Percentiles rank a stretch among this genome's conserved stretches.
These are phyloP conservation scores for Agrilus planipennis DNA, from an alignment of 1,140 invertebrate genomes.

Conservation along the genomic window DNA sequence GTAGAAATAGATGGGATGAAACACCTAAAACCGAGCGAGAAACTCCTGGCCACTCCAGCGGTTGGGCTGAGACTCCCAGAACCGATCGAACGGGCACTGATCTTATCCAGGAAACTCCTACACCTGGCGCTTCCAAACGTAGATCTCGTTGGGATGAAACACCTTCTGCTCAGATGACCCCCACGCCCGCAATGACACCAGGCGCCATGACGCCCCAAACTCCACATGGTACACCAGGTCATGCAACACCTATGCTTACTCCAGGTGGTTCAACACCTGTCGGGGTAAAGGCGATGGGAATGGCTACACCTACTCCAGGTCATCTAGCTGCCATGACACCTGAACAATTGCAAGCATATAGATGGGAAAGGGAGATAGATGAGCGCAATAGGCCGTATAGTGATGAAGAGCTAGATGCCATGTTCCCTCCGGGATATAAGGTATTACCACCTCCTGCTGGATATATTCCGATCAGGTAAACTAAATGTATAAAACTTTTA, in stretches of 20 bases:
- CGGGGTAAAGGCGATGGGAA: slow-evolving; percentile 92
- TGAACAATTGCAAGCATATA: slow-evolving; percentile 94
- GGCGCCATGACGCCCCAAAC: slow-evolving; percentile 62
- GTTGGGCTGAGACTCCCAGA: slow-evolving; percentile 96
- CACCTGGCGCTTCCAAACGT: slow-evolving; percentile 85
- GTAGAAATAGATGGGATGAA: slow-evolving; percentile 98
- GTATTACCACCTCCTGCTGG: slow-evolving; percentile 88
- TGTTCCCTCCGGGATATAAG: slow-evolving; percentile 98
- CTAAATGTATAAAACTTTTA: too few relatives aligned
- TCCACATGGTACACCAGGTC: slow-evolving; percentile 52
- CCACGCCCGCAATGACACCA: slow-evolving; percentile 55
- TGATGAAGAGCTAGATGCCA: slow-evolving; percentile 93
- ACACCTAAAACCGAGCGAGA: slow-evolving; percentile 96
- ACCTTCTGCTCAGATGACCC: slow-evolving; percentile 54
- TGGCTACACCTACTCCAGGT: slow-evolving; percentile 93
- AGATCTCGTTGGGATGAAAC: slow-evolving; percentile 95
- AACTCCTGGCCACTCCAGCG: slow-evolving; percentile 86
- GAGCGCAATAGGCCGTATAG: slow-evolving; percentile 91
- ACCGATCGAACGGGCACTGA: slow-evolving; percentile 76
- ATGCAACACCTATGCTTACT: slow-evolving; percentile 53
- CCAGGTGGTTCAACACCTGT: slow-evolving; percentile 81
- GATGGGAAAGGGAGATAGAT: slow-evolving; percentile 99
- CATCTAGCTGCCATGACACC: slow-evolving; percentile 97
- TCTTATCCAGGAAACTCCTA: slow-evolving; percentile 80
- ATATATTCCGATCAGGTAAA: slow-evolving; percentile 93